Percentiles rank a stretch among this genome's conserved stretches.
Evolutionary conservation across 2,113 vertebrate species (phyloP).

Genomic region (Heterochromis multidens): DNA sequence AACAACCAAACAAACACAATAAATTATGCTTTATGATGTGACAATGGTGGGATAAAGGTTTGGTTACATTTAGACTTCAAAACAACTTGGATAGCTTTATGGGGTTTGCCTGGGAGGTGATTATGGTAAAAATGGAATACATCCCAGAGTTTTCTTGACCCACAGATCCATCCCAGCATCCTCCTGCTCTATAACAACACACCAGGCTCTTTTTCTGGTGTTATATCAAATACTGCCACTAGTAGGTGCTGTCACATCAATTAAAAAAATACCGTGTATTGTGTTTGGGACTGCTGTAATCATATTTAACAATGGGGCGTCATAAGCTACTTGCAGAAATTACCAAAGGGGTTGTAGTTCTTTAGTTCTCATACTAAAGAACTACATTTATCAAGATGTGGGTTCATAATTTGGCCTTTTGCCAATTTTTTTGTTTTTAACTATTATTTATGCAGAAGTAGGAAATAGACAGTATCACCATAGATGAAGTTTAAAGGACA

Average conservation of each 20-base stretch:
- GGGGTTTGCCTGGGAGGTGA: fast-evolving
- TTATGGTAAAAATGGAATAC: neutral
- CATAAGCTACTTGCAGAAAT: neutral
- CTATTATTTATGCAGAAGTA: neutral
- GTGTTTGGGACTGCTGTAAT: neutral
- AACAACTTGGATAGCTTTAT: no score
- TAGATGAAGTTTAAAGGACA: fast-evolving
- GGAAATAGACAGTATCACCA: neutral
- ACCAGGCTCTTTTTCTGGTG: neutral
- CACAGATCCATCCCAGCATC: neutral
- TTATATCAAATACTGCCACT: neutral
- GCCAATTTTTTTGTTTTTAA: neutral
- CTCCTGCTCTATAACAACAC: neutral
- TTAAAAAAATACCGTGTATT: neutral
- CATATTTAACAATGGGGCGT: neutral
- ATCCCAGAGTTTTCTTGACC: neutral
- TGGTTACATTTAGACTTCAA: no score
- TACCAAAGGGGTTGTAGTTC: neutral
- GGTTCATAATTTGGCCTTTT: neutral
- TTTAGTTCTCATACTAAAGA: neutral
- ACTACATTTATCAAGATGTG: neutral
- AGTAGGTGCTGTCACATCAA: no score
- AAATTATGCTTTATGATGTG: no score
- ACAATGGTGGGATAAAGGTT: no score
- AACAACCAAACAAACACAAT: no score